These are phyloP conservation scores for Amphimedon queenslandica DNA, from an alignment of 37 sponge, comb jelly and placozoan species.

Conservation along the genomic window DNA sequence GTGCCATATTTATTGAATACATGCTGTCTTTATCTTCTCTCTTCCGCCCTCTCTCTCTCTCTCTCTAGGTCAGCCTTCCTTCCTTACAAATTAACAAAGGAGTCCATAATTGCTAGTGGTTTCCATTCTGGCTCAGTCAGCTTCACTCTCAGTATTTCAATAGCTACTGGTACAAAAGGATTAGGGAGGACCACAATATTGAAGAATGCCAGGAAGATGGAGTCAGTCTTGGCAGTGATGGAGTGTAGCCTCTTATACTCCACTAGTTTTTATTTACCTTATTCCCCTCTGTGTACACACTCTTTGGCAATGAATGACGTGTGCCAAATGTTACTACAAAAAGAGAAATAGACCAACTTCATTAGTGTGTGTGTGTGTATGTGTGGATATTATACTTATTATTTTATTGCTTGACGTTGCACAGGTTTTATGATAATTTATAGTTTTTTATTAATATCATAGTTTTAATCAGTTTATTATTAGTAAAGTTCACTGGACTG, in stretches of 20 bases:
- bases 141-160: conserved; percentile 13
- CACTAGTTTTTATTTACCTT: conserved; percentile 28
- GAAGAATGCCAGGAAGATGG: not conserved
- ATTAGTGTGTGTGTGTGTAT: too few relatives aligned
- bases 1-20: too few relatives aligned
- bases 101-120: conserved; percentile 10
- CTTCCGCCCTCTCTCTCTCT: too few relatives aligned
- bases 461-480: too few relatives aligned
- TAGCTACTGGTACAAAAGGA: conserved; percentile 39
- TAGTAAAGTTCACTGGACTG: too few relatives aligned
- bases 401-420: too few relatives aligned
- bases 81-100: conserved; percentile 26
- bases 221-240: not conserved
- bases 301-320: not conserved
- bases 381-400: too few relatives aligned
- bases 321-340: too few relatives aligned
- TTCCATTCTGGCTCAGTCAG: conserved; percentile 11
- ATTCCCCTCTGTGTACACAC: conserved; percentile 5
- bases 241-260: conserved; percentile 18
- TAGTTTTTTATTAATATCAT: too few relatives aligned
- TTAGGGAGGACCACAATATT: conserved; percentile 5
- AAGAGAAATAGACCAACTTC: too few relatives aligned
- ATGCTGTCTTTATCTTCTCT: too few relatives aligned
- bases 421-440: too few relatives aligned
- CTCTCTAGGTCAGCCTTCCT: conserved; percentile 39